Evolutionary conservation across 2,113 vertebrate species (phyloP).

Genomic region (Rhinolophus sinicus): DNA sequence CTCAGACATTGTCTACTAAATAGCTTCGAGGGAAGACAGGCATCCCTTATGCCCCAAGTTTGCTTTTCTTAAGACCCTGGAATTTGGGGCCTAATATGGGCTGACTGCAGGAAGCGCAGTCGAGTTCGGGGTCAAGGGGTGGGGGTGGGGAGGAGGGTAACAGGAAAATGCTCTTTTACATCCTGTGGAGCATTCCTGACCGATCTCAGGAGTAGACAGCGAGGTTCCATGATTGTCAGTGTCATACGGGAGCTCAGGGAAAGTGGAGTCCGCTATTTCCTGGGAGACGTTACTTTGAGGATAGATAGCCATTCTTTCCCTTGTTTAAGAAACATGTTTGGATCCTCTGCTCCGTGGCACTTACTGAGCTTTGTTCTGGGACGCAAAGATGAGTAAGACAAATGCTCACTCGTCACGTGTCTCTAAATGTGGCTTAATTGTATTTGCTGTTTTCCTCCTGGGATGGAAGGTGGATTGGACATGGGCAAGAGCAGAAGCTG

Average conservation of each 20-base stretch:
- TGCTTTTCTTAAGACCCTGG: neutral
- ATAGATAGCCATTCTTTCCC: neutral
- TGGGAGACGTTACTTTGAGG: neutral
- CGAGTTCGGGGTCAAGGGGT: too few species aligned
- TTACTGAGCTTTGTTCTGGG: neutral
- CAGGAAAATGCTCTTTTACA: neutral
- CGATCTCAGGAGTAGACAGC: neutral
- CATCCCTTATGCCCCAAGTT: neutral
- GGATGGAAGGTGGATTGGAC: neutral
- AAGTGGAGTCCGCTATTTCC: neutral
- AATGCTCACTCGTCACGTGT: neutral
- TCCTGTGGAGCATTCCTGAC: neutral
- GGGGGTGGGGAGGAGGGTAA: too few species aligned
- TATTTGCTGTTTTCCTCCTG: slow-evolving; percentile 5
- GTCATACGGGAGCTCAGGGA: neutral
- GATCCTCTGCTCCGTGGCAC: neutral
- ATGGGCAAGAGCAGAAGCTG: neutral
- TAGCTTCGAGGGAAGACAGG: neutral
- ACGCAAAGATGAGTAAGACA: neutral
- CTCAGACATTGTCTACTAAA: neutral
- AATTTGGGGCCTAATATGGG: neutral
- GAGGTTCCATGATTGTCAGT: neutral
- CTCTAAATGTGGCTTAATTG: neutral
- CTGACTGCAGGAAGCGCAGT: neutral
- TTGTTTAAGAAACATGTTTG: neutral